Evolutionary conservation across 1,140 invertebrate species (phyloP), one percentile per base, ranked within the genome.

Genomic region (Rhyzopertha dominica): DNA sequence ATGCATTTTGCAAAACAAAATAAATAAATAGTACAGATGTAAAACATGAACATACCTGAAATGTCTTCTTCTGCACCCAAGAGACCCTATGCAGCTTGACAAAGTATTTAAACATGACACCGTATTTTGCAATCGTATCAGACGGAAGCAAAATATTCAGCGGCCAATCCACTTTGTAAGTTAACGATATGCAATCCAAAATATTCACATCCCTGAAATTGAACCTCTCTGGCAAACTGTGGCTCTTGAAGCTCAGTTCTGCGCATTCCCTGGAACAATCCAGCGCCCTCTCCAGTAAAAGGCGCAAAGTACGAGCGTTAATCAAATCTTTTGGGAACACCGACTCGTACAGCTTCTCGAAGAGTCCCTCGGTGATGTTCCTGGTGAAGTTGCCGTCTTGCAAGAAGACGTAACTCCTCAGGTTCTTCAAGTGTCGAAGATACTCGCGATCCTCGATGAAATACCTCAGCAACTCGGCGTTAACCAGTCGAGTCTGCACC

Each of bases 301-400:
- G 74, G 40, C 83, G 81, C 9, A 85, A 58, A 2, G 77, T 77
- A 0, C 76, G 73, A 25, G 76, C 79, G 63, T 85, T 84, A 23
- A 85, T 73, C 14, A 87, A 55, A 43, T 83, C 78, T n/a, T 69
- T 63, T 0, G 84, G 82, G 49, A 73, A 69, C 1, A 75, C 59
- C 2, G 75, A 78, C 12, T 74, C 68, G 24, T 79, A 77, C 22
- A 87, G 61, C 43, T 79, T 78, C 1, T 70, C 63, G 47, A 85
- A 83, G 12, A 88, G 61, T 29, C 77, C 79, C 9, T 74, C 69
- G 9, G 80, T 82, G 3, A 88, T 74, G 43, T 75, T 78, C 16
- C 75, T 77, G 1, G 79, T 78, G 62, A 86, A 88, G 59, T 87
- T 82, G 1, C 84, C 84, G 51, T 87, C 84, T 61, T 86, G 67